Percentiles rank a stretch among this genome's conserved stretches.
phyloP scores from a whole-genome alignment of 2,797 vertebrate genomes.

The Scarus forsteni region DNA sequence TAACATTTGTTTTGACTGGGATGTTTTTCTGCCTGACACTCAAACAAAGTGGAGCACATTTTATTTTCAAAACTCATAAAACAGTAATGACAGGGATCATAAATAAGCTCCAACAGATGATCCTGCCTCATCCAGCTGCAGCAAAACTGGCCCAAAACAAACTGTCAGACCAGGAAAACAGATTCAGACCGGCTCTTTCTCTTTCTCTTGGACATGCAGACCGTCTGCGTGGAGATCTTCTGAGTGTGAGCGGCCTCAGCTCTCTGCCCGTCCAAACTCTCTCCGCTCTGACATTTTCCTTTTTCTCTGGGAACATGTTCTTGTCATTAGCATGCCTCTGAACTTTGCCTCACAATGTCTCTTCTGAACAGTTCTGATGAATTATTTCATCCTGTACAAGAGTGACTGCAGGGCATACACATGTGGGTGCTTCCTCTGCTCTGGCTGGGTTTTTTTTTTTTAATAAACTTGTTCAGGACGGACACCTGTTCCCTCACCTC shows the following conservation, averaged over 20 bases:
- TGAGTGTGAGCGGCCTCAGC: slow-evolving; percentile 61
- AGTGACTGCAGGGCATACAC: slow-evolving; percentile 85
- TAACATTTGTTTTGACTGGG: slow-evolving; percentile 30
- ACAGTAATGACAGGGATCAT: slow-evolving; percentile 24
- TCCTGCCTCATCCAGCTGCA: slow-evolving; percentile 18
- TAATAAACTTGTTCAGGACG: slow-evolving; percentile 69
- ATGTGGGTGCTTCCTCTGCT: slow-evolving; percentile 83
- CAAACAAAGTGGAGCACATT: slow-evolving; percentile 26
- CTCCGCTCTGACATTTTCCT: slow-evolving; percentile 67
- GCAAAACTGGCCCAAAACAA: slow-evolving; percentile 18
- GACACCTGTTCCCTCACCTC: slow-evolving; percentile 82
- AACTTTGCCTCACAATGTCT: slow-evolving; percentile 78
- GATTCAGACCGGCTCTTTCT: slow-evolving; percentile 66
- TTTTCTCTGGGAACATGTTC: slow-evolving; percentile 71
- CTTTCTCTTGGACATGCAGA: slow-evolving; percentile 61
- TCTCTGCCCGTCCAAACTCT: slow-evolving; percentile 71
- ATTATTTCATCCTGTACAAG: slow-evolving; percentile 79
- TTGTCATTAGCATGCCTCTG: slow-evolving; percentile 84
- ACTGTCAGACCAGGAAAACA: slow-evolving; percentile 34
- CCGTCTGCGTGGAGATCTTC: slow-evolving; percentile 54
- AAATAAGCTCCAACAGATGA: slow-evolving; percentile 27
- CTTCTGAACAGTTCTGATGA: slow-evolving; percentile 79
- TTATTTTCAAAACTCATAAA: slow-evolving; percentile 20
- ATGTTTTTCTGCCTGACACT: slow-evolving; percentile 15
- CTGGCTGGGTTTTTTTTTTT: slow-evolving; percentile 72